Evolutionary conservation across 2,888 invertebrate genomes (phyloP), one percentile per base, ranked within the genome.

Genomic region (Zygogramma bicolorata): DNA sequence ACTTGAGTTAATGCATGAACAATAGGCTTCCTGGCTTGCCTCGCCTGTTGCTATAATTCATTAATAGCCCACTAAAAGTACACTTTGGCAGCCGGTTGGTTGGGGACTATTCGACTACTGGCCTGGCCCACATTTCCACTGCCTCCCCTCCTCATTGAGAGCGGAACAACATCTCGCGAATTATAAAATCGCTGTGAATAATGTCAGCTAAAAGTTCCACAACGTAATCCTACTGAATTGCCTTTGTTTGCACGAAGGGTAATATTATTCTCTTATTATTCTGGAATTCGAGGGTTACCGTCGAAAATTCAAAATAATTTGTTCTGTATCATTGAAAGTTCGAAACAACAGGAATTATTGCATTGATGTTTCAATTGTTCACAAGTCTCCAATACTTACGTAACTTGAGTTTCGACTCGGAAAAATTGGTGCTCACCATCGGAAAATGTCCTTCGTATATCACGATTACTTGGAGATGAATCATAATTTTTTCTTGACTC

Each of bases 1-100:
- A 86, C 86, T 85, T 86, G 84, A 86, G 86, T 86, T 87, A 86
- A 86, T 86, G 85, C 85, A 85, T 85, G 86, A 86, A 85, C 85
- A 86, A 85, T 85, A 85, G 86, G 85, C 84, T 82, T 82, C 80
- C 83, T 82, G 81, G 82, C 82, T 81, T 82, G 82, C 83, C 81
- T 82, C 85, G 87, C 86, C 86, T 87, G 86, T 87, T 87, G 87
- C 87, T 85, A 86, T 87, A 87, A 87, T 87, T 87, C 87, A 87
- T 87, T 87, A 87, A 87, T 87, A 84, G 86, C 85, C 85, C 84
- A 86, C 87, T 87, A 87, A 87, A 87, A 87, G 86, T 86, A 86
- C 75, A 75, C 61, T 73, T 80, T 75, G 77, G 71, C 73, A 73
- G 73, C 71, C 67, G 75, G 73, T 70, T 68, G 70, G 67, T 71